Evolutionary conservation across 64 coral and sea anemone species (phyloP), one percentile per base, ranked within the genome.

Genomic region (Cladopsammia gracilis): DNA sequence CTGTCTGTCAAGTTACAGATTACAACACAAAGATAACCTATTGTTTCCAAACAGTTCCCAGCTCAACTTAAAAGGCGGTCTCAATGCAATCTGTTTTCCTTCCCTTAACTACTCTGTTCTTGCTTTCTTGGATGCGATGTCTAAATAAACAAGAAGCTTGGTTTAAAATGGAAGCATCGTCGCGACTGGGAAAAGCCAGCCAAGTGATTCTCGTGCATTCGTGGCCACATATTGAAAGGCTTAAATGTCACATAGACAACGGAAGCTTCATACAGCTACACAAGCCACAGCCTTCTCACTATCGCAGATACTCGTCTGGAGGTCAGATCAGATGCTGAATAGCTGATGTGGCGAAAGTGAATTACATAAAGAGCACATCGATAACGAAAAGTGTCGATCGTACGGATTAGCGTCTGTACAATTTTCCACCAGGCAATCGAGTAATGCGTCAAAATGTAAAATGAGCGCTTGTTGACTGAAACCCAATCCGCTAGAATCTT

Each of bases 1-100:
- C 78, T 82, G 61, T 47, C 80, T 84, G 80, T 84, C 80, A 84
- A 84, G 80, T 49, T 22, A 84, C 80, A 45, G 80, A 84, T 84
- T 84, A 84, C 80, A 84, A 14, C 80, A 84, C 80, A 84, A 67
- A 84, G 80, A 84, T 84, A 84, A 84, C 80, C 80, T 84, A 84
- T 84, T 53, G 80, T 84, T 84, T 68, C 62, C 62, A 84, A 84
- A 84, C 62, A 67, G 61, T 84, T 84, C 61, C 80, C 58, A 82
- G 78, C 57, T 64, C 58, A 82, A 64, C 58, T 57, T 12, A 60
- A 61, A 80, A 82, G 78, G 78, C 78, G 25, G n/a, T 14, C 25
- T 67, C 49, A 23, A 68, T 59, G 15, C 80, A 84, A 84, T 47
- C 61, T 84, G 80, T 68, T 84, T 84, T 84, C 80, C 62, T 68